Conservation (phyloP, 2,113 vertebrate species). For the Scomber colias region DNA sequence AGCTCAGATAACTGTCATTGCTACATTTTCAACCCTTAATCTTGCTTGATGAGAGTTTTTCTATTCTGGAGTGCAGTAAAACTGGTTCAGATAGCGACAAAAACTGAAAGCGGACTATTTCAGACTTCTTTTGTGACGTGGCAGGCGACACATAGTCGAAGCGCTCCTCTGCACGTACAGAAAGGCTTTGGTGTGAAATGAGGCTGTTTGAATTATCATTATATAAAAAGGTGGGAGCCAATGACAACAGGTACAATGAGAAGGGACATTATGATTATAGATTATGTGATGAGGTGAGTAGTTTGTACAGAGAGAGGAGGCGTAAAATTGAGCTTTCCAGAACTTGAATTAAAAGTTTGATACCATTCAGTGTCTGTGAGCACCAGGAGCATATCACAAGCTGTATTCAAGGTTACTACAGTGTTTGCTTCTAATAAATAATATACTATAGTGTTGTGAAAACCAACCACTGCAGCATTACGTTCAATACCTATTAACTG, state of each 20-base stretch:
- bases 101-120: constrained; percentile 17
- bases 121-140: constrained; percentile 37
- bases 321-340: background rate
- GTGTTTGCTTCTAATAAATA: background rate
- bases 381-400: background rate
- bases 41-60: background rate
- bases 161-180: background rate
- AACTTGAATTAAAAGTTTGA: constrained; percentile 17
- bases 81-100: background rate
- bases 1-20: background rate
- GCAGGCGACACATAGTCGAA: background rate
- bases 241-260: constrained; percentile 28
- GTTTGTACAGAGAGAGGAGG: background rate
- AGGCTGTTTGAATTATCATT: constrained; percentile 25
- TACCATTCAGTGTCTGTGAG: background rate
- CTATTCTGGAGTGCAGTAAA: too few species aligned
- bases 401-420: background rate
- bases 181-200: constrained; percentile 39
- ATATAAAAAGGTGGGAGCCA: constrained; percentile 27
- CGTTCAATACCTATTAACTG: background rate
- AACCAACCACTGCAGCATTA: background rate
- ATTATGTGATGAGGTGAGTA: constrained; percentile 14
- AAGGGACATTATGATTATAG: constrained; percentile 43
- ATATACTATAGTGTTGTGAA: background rate
- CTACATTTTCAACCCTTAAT: background rate